Conservation (phyloP, 2,113 vertebrate species). For the Arenaria interpres region DNA sequence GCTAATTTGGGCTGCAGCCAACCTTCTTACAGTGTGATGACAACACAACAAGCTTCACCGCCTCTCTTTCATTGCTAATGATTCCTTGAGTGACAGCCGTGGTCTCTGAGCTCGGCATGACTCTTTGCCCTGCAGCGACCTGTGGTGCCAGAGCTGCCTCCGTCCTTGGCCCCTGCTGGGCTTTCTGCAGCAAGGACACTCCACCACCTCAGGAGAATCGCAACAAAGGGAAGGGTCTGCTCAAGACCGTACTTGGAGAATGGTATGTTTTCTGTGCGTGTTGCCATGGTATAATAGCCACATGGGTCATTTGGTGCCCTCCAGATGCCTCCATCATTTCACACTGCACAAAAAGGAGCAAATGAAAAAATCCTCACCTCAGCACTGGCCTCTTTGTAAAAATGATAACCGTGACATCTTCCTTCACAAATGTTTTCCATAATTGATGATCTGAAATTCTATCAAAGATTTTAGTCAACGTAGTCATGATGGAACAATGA, state of each 20-base stretch:
- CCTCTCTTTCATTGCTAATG: conserved; percentile 77
- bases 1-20: conserved; percentile 81
- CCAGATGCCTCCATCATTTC: not conserved
- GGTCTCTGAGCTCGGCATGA: conserved; percentile 69
- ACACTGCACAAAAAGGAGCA: not conserved
- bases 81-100: conserved; percentile 78
- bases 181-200: conserved; percentile 37
- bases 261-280: not conserved
- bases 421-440: not conserved
- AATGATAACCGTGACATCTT: not conserved
- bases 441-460: not conserved
- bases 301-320: not conserved
- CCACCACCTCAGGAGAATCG: not conserved
- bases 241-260: not conserved
- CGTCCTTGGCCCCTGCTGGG: conserved; percentile 26
- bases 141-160: conserved; percentile 32
- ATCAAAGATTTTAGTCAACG: not conserved
- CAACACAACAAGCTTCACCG: conserved; percentile 70
- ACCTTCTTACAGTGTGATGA: conserved; percentile 70
- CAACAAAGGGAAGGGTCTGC: not conserved
- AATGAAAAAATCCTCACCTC: not conserved
- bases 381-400: not conserved
- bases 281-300: not conserved
- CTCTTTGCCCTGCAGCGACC: conserved; percentile 49
- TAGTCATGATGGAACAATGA: not conserved